Conservation (phyloP, 2,113 vertebrate genomes). For the Calidris pugnax region DNA sequence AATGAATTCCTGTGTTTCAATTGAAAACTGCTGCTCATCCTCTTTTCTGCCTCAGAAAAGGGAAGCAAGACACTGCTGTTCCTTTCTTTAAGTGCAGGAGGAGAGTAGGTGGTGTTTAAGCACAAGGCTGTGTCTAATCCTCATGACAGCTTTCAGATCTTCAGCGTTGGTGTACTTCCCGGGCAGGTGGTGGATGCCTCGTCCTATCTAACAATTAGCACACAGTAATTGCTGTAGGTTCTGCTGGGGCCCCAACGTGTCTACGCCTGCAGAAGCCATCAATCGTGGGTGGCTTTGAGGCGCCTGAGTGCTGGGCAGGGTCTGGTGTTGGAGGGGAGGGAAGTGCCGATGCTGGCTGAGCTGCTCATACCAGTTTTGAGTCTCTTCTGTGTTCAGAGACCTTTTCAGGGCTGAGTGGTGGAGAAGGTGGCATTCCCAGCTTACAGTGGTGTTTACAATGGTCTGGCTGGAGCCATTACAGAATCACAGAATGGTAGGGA, state of each 20-base stretch:
- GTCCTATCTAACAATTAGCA: accelerated
- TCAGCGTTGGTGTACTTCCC: neutral
- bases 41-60: slow-evolving; percentile 29
- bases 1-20: slow-evolving; percentile 6
- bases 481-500: neutral
- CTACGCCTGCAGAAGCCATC: neutral
- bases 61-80: slow-evolving; percentile 18
- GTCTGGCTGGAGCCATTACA: neutral
- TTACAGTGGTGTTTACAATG: accelerated
- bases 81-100: neutral
- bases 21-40: slow-evolving; percentile 22
- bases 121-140: neutral
- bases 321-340: neutral
- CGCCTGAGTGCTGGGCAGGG: neutral
- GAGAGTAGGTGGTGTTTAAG: neutral
- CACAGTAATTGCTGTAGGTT: neutral
- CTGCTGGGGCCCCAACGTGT: neutral
- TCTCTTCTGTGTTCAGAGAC: accelerated
- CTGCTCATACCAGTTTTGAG: accelerated
- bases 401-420: neutral
- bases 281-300: accelerated
- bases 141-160: neutral
- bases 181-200: neutral
- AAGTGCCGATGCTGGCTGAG: neutral
- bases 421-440: accelerated